phyloP scores from a whole-genome alignment of 2,797 vertebrate species.

The Babyrousa celebensis region DNA sequence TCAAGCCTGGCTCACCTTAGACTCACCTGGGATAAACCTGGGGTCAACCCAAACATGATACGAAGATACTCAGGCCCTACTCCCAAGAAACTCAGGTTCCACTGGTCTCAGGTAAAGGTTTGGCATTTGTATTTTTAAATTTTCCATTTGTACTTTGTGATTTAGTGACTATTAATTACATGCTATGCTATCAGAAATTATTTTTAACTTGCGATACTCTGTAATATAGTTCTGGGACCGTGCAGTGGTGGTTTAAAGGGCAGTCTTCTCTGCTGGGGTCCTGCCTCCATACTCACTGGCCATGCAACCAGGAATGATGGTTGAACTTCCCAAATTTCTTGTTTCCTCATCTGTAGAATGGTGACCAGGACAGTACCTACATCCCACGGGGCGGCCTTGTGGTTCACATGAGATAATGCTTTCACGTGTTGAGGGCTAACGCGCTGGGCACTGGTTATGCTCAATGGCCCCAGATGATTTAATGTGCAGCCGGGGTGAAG shows the following conservation, averaged over 20 bases:
- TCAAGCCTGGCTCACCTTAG: not conserved
- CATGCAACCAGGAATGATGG: not conserved
- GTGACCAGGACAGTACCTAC: not conserved
- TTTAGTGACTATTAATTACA: not conserved
- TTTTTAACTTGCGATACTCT: slow-evolving; percentile 58
- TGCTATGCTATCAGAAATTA: not conserved
- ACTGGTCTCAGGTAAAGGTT: not conserved
- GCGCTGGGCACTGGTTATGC: not conserved
- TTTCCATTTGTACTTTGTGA: slow-evolving; percentile 62
- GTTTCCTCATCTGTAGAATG: not conserved
- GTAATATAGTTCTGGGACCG: not conserved
- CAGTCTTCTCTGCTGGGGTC: not conserved
- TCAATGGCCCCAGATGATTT: not conserved
- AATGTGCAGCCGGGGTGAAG: not conserved
- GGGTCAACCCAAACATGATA: not conserved
- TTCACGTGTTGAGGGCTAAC: not conserved
- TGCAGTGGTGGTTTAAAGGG: not conserved
- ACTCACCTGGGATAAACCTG: not conserved
- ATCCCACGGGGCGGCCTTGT: not conserved
- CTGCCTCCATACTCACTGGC: not conserved
- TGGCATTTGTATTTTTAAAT: not conserved
- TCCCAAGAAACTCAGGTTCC: slow-evolving; percentile 32
- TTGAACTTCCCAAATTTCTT: not conserved
- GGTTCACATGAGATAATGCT: not conserved
- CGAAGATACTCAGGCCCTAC: not conserved